Percentiles rank a stretch among this genome's conserved stretches.
Conservation (phyloP, 2,113 vertebrate genomes). For the Fulmarus glacialis region DNA sequence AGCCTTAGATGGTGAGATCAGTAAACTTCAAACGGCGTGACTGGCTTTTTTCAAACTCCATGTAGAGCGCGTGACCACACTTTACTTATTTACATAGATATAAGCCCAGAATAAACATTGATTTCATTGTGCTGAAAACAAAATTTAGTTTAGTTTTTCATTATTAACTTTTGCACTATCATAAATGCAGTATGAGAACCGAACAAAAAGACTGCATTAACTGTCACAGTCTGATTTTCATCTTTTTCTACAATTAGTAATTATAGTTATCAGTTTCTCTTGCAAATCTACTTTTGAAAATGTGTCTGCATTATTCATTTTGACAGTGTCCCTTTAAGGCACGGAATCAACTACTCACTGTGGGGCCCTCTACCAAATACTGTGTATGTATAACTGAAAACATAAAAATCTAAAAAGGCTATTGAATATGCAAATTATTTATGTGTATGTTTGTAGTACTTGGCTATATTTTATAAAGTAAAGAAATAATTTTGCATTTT, state of each 20-base stretch:
- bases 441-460: not conserved
- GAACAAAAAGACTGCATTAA: not conserved
- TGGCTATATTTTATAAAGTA: not conserved
- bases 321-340: constrained; percentile 64
- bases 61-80: not conserved
- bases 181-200: not conserved
- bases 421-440: not conserved
- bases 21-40: not conserved
- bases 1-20: not conserved
- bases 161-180: not conserved
- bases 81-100: not conserved
- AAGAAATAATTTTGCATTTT: not conserved
- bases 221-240: not conserved
- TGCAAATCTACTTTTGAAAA: not conserved
- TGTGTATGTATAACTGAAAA: not conserved
- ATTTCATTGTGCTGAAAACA: not conserved
- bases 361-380: not conserved
- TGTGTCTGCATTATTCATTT: not conserved
- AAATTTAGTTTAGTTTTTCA: not conserved
- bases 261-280: not conserved
- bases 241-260: not conserved
- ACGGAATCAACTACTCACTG: not conserved
- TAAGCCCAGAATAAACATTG: not conserved
- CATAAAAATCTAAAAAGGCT: not conserved
- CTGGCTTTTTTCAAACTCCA: not conserved